A percentile compares a stretch with the other conserved stretches of the same genome.
Evolutionary conservation across 2,888 invertebrate species (phyloP).

Genomic region (Mellilla xanthometata): DNA sequence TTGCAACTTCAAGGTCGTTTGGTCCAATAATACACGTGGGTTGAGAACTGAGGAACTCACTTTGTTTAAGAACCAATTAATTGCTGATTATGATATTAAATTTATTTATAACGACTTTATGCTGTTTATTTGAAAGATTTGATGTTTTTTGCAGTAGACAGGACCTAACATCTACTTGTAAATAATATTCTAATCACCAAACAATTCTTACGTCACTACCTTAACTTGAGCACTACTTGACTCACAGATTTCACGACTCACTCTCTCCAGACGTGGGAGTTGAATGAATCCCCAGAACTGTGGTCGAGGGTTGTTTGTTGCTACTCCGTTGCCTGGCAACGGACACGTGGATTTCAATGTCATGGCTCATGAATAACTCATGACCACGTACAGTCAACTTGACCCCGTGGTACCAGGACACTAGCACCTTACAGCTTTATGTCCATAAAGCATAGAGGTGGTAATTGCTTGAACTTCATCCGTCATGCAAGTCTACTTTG

Average conservation of each 20-base stretch:
- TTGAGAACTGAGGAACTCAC: not conserved
- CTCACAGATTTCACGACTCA: conserved; percentile 24
- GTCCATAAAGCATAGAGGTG: not conserved
- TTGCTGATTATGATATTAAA: too few relatives aligned
- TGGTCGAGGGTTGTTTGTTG: conserved; percentile 43
- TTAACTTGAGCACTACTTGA: too few relatives aligned
- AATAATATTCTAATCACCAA: too few relatives aligned
- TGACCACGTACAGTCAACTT: conserved; percentile 57
- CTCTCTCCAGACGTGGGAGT: conserved; percentile 25
- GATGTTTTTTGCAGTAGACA: too few relatives aligned
- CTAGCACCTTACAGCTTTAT: conserved; percentile 6
- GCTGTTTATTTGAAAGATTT: too few relatives aligned
- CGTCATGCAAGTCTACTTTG: too few relatives aligned
- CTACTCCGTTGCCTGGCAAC: conserved; percentile 54
- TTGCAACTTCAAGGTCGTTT: not conserved
- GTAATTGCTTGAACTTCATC: not conserved
- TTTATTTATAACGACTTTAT: too few relatives aligned
- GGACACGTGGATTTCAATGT: conserved; percentile 65
- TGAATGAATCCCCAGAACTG: conserved; percentile 47
- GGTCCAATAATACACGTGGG: not conserved
- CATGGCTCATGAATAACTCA: conserved; percentile 60
- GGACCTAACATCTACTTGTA: too few relatives aligned
- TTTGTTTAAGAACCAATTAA: too few relatives aligned
- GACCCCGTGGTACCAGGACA: conserved; percentile 44
- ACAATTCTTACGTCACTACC: too few relatives aligned